Percentiles rank a stretch among this genome's conserved stretches.
Conservation (phyloP, 2,797 vertebrate genomes). For the Avahi laniger region DNA sequence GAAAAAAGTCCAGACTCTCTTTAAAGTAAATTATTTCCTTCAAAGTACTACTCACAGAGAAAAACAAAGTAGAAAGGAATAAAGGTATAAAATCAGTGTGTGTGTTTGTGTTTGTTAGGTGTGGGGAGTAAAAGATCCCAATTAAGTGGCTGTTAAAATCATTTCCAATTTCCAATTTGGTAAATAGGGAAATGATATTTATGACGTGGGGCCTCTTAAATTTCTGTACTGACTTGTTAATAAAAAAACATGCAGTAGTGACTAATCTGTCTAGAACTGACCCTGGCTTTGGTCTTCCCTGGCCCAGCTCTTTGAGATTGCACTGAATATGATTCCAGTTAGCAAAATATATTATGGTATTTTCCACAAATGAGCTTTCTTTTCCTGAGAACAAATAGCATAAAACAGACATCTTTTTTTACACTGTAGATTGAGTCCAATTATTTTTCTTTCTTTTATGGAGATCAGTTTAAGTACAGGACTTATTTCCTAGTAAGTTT, state of each 20-base stretch:
- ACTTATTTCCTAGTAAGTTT: neutral
- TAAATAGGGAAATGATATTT: neutral
- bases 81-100: neutral
- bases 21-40: neutral
- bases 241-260: rapidly evolving
- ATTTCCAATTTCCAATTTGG: neutral
- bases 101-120: neutral
- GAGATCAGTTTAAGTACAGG: neutral
- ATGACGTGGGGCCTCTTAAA: neutral
- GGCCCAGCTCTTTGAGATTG: neutral
- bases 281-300: neutral
- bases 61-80: neutral
- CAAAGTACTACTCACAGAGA: neutral
- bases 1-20: neutral
- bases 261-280: neutral
- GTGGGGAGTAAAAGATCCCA: neutral
- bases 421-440: neutral
- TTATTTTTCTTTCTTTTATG: neutral
- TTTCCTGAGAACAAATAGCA: neutral
- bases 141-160: neutral
- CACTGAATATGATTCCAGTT: neutral
- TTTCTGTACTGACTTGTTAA: neutral
- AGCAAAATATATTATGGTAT: neutral
- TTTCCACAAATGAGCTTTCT: neutral
- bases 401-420: neutral